phyloP scores from a whole-genome alignment of 2,888 invertebrate genomes.

The Cephus spinipes region DNA sequence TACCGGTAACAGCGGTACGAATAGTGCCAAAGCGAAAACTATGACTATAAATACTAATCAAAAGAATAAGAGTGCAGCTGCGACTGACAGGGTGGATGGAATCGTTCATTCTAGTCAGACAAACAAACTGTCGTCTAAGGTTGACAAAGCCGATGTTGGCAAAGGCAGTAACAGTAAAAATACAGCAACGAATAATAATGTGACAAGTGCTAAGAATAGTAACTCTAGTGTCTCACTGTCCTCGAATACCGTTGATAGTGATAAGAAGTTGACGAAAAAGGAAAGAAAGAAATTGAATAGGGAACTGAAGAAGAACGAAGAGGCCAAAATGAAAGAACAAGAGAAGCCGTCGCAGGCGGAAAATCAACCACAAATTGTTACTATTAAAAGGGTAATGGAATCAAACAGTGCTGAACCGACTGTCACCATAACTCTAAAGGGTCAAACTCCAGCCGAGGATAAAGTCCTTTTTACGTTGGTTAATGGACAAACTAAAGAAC shows the following conservation, averaged over 20 bases:
- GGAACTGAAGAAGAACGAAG: constrained; percentile 61
- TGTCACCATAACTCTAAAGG: constrained; percentile 82
- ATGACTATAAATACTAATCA: constrained; percentile 13
- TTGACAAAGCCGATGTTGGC: constrained; percentile 30
- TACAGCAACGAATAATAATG: constrained; percentile 16
- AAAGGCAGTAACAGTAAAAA: constrained; percentile 31
- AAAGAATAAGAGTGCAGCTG: constrained; percentile 21
- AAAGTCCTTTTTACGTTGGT: constrained; percentile 79
- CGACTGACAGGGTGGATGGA: constrained; percentile 23
- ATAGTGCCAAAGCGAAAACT: constrained; percentile 29
- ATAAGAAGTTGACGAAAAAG: constrained; percentile 62
- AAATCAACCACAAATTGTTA: constrained; percentile 69
- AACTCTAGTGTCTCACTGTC: constrained; percentile 7
- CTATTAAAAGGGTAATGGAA: constrained; percentile 78
- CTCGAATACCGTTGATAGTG: constrained; percentile 9
- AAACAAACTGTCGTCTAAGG: constrained; percentile 36
- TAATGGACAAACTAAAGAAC: constrained; percentile 69
- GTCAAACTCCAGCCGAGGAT: constrained; percentile 79
- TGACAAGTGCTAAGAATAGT: constrained; percentile 25
- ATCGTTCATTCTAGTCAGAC: constrained; percentile 21
- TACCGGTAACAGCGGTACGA: constrained; percentile 38
- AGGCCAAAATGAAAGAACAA: constrained; percentile 53
- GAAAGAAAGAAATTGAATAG: constrained; percentile 59
- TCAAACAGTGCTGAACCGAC: constrained; percentile 76
- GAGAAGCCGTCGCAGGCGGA: constrained; percentile 38